Conservation (phyloP, 2,113 vertebrate genomes). For the Limnothrissa miodon region DNA sequence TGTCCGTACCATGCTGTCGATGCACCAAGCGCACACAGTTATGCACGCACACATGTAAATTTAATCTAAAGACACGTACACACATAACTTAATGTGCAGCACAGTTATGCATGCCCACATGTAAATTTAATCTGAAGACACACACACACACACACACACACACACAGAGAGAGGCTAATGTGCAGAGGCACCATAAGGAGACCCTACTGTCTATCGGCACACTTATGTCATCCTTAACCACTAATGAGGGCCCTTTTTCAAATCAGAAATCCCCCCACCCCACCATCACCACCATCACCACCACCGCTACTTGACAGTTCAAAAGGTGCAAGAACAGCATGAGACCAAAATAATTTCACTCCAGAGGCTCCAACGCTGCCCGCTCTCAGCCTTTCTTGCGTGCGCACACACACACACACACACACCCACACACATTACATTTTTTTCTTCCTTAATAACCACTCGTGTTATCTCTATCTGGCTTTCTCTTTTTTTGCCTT, state of each 20-base stretch:
- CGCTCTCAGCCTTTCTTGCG: slow-evolving; percentile 3
- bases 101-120: slow-evolving; percentile 31
- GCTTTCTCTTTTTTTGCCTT: slow-evolving; percentile 24
- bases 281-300: background rate
- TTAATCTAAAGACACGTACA: too few species aligned
- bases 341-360: slow-evolving; percentile 5
- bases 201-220: slow-evolving; percentile 46
- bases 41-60: too few species aligned
- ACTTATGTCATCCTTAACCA: background rate
- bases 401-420: background rate
- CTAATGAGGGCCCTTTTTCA: background rate
- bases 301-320: background rate
- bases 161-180: background rate
- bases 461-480: background rate
- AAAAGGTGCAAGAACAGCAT: slow-evolving; percentile 4
- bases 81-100: background rate
- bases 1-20: slow-evolving; percentile 26
- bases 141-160: slow-evolving; percentile 30
- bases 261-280: background rate
- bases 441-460: background rate
- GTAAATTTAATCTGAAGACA: background rate
- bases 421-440: background rate
- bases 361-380: background rate
- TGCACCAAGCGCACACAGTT: slow-evolving; percentile 25
- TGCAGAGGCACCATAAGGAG: background rate